Percentiles rank a stretch among this genome's conserved stretches.
These are phyloP conservation scores for Pundamilia nyererei DNA, from an alignment of 2,113 vertebrate species.

Conservation along the genomic window DNA sequence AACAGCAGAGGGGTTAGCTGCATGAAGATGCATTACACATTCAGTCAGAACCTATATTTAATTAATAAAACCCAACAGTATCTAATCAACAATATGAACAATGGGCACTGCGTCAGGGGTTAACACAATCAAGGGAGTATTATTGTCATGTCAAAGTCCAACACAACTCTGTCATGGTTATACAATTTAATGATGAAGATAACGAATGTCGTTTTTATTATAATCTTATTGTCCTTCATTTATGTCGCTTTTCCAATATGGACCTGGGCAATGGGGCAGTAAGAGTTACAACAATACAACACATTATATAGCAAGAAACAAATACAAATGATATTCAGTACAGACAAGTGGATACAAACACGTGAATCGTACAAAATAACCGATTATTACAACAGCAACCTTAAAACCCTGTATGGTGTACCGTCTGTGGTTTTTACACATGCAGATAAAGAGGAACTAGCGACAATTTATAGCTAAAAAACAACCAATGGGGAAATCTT, in stretches of 20 bases:
- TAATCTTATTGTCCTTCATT: background rate
- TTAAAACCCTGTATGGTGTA: too few species aligned
- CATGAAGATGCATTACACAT: background rate
- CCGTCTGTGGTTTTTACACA: too few species aligned
- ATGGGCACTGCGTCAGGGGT: background rate
- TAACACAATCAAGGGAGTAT: background rate
- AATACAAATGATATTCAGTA: background rate
- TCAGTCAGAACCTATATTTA: background rate
- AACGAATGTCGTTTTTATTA: background rate
- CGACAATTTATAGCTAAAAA: too few species aligned
- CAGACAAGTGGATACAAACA: background rate
- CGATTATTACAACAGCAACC: background rate
- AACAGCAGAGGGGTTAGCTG: background rate
- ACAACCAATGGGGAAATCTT: too few species aligned
- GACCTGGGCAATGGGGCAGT: background rate
- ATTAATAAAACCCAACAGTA: background rate
- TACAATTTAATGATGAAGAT: background rate
- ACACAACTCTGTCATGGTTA: background rate
- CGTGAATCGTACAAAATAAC: background rate
- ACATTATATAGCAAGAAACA: background rate
- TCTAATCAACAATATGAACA: background rate
- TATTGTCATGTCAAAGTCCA: background rate
- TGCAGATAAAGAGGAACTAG: too few species aligned
- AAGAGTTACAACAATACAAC: rapidly evolving
- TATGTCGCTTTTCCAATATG: background rate